These are phyloP conservation scores for Neotoma lepida DNA, from an alignment of 2,113 vertebrate species.

Conservation along the genomic window DNA sequence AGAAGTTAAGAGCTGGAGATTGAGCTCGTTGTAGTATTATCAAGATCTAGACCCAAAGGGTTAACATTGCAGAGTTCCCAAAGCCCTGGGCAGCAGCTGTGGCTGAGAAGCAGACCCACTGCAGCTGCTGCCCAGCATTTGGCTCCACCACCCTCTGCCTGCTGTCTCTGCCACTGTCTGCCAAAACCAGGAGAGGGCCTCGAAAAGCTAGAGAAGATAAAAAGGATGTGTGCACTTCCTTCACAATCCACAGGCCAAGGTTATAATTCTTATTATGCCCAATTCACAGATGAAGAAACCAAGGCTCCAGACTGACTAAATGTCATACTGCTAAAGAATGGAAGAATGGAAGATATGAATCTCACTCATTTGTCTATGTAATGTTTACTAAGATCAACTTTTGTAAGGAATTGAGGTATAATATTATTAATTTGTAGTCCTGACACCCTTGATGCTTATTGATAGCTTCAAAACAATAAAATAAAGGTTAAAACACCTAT, in stretches of 20 bases:
- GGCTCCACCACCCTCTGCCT: background rate
- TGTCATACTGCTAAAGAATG: background rate
- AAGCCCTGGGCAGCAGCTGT: constrained; percentile 43
- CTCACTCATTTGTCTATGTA: background rate
- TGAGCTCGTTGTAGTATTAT: background rate
- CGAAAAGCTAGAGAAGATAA: constrained; percentile 27
- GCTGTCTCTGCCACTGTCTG: constrained; percentile 37
- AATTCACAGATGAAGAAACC: constrained; percentile 47
- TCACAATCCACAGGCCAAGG: background rate
- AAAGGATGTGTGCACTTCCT: background rate
- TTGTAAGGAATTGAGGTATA: background rate
- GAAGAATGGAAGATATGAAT: background rate
- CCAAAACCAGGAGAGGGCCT: background rate
- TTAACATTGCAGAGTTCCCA: constrained; percentile 57
- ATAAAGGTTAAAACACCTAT: background rate
- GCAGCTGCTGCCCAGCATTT: constrained; percentile 64
- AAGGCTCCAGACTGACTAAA: background rate
- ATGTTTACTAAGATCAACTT: constrained; percentile 36
- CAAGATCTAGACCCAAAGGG: constrained; percentile 39
- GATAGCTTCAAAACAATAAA: background rate
- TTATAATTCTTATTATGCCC: background rate
- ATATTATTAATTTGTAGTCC: background rate
- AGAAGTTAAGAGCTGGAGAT: background rate
- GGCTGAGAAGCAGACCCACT: constrained; percentile 18
- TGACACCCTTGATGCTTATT: background rate